These are phyloP conservation scores for Pomatostomus ruficeps DNA, from an alignment of 2,113 vertebrate species.

Conservation along the genomic window DNA sequence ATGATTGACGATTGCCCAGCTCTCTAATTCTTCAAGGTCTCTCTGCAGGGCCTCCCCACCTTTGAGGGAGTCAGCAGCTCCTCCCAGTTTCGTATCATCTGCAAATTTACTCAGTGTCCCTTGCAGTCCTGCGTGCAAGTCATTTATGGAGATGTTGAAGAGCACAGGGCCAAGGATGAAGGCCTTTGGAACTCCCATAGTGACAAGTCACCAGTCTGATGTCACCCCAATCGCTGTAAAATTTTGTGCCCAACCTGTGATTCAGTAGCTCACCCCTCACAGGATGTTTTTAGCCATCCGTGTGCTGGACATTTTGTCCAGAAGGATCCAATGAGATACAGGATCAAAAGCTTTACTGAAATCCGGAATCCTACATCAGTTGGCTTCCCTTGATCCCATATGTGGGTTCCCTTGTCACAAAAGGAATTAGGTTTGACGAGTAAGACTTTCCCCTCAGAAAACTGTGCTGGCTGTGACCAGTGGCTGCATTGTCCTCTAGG, in stretches of 20 bases:
- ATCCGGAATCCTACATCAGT: neutral
- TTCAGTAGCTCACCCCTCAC: neutral
- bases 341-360: neutral
- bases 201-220: neutral
- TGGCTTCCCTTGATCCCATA: neutral
- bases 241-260: neutral
- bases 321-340: neutral
- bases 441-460: neutral
- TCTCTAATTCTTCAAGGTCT: neutral
- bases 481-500: neutral
- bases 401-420: fast-evolving
- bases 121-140: fast-evolving
- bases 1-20: fast-evolving
- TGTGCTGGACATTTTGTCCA: neutral
- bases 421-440: neutral
- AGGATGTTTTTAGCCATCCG: neutral
- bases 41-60: neutral
- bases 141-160: too few species aligned
- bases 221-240: neutral
- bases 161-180: neutral
- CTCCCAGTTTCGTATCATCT: neutral
- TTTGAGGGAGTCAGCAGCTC: neutral
- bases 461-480: too few species aligned
- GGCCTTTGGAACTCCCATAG: too few species aligned
- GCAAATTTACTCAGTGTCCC: neutral